These are phyloP conservation scores for Tholera decimalis DNA, from an alignment of 2,888 invertebrate species.

Conservation along the genomic window DNA sequence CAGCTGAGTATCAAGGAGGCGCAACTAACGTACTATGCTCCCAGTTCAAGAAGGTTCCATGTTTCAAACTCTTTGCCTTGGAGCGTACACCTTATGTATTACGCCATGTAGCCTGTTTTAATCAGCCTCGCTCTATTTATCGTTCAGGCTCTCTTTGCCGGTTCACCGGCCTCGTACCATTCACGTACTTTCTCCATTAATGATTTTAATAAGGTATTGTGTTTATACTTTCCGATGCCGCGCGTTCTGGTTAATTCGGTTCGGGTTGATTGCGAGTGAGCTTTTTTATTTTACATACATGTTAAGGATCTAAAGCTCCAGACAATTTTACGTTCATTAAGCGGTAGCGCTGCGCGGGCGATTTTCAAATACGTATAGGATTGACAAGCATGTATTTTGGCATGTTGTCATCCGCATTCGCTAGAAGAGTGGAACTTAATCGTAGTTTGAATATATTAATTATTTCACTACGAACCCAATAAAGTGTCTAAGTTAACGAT, in stretches of 20 bases:
- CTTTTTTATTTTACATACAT: constrained; percentile 5
- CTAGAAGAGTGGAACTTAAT: background rate
- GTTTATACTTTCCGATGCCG: constrained; percentile 53
- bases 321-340: no score
- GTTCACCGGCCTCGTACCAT: constrained; percentile 63
- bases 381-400: no score
- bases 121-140: constrained; percentile 61
- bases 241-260: constrained; percentile 30
- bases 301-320: background rate
- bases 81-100: constrained; percentile 11
- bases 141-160: constrained; percentile 52
- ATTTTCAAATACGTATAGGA: no score
- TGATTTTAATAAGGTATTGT: constrained; percentile 66
- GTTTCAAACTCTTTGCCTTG: background rate
- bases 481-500: constrained; percentile 27
- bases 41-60: background rate
- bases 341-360: no score
- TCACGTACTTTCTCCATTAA: constrained; percentile 65
- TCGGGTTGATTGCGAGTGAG: constrained; percentile 7
- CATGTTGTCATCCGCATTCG: no score
- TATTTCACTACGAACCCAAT: constrained; percentile 4
- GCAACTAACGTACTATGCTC: background rate
- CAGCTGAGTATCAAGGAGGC: background rate
- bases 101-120: constrained; percentile 31
- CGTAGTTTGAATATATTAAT: no score